Percentiles rank a stretch among this genome's conserved stretches.
Evolutionary conservation across 2,797 vertebrate species (phyloP).

Genomic region (Ceryle rudis): DNA sequence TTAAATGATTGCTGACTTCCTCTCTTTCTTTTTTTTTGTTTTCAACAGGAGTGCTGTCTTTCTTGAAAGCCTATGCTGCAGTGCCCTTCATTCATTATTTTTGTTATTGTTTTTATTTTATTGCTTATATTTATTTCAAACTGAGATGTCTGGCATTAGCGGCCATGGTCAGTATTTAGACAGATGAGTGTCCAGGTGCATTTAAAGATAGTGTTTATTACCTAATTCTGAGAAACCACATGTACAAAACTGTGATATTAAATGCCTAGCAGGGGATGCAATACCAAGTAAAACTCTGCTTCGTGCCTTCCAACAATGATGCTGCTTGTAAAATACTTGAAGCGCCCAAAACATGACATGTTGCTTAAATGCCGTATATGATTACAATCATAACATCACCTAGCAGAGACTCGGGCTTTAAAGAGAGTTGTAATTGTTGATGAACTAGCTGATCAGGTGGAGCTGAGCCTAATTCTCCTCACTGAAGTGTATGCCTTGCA

Average conservation of each 20-base stretch:
- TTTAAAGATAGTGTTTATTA: neutral
- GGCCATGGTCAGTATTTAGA: neutral
- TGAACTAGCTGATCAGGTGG: neutral
- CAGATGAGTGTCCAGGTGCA: neutral
- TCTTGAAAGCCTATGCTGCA: neutral
- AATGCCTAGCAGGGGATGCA: neutral
- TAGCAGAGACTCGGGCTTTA: neutral
- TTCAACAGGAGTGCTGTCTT: neutral
- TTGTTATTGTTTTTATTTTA: too few species aligned
- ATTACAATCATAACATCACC: neutral
- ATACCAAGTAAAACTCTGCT: neutral
- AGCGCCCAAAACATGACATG: neutral
- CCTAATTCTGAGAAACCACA: neutral
- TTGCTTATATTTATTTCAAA: neutral
- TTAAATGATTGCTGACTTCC: neutral
- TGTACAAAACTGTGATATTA: neutral
- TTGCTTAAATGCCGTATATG: neutral
- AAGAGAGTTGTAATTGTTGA: neutral
- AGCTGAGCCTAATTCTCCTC: neutral
- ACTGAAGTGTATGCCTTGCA: rapidly evolving
- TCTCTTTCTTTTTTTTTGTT: neutral
- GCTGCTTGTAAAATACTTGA: neutral
- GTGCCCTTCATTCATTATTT: neutral
- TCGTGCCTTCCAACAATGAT: neutral
- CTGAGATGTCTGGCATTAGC: neutral